phyloP scores from a whole-genome alignment of 2,113 vertebrate genomes.

The Ginglymostoma cirratum region DNA sequence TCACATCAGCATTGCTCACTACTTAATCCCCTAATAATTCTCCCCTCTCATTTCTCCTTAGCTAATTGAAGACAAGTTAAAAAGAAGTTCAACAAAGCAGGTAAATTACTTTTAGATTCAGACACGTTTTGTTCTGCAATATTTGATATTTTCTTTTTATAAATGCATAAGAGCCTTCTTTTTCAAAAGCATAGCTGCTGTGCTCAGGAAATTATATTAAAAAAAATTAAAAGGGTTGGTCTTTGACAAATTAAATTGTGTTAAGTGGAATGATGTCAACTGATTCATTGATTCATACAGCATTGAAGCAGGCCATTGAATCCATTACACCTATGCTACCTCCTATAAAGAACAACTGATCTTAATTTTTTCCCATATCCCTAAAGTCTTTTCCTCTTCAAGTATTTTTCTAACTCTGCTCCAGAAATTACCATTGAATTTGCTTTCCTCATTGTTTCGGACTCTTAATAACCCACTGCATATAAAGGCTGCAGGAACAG shows the following conservation, averaged over 20 bases:
- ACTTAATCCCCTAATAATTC: constrained; percentile 16
- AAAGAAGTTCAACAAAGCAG: constrained; percentile 35
- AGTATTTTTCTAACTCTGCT: background rate
- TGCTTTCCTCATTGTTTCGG: background rate
- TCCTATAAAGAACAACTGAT: background rate
- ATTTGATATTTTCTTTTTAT: background rate
- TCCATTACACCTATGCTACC: background rate
- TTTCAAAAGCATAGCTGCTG: background rate
- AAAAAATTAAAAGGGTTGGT: background rate
- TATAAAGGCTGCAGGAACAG: too few relatives aligned
- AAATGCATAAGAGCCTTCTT: background rate
- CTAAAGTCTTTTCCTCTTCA: background rate
- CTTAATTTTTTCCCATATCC: background rate
- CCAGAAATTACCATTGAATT: background rate
- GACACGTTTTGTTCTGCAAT: background rate
- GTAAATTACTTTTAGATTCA: constrained; percentile 34
- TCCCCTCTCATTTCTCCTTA: constrained; percentile 35
- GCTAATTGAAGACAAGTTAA: constrained; percentile 35
- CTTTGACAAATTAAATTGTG: background rate
- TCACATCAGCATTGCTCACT: background rate
- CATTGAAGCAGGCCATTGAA: background rate
- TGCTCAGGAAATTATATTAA: background rate
- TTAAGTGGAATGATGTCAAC: background rate
- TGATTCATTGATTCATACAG: background rate
- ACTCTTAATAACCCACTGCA: background rate